These are phyloP conservation scores for Leptoteleia sp. DNA, from an alignment of 1,140 invertebrate genomes.

Conservation along the genomic window DNA sequence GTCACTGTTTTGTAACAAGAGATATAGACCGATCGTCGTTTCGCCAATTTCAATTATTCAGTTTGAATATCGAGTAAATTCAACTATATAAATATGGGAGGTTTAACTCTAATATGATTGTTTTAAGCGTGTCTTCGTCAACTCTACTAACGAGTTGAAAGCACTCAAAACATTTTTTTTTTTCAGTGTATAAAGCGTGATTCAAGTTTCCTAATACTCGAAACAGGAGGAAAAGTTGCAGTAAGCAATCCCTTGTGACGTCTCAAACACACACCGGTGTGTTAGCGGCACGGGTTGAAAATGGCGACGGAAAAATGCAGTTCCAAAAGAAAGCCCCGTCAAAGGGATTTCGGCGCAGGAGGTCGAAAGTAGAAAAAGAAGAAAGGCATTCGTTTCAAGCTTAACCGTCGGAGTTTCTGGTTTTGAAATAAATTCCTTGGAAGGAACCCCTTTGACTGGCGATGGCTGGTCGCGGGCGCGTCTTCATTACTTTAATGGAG, in stretches of 20 bases:
- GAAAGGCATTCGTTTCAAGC: constrained; percentile 74
- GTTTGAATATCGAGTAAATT: too few relatives aligned
- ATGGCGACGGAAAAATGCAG: constrained; percentile 12
- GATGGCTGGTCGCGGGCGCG: constrained; percentile 67
- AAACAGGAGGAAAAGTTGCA: constrained; percentile 4
- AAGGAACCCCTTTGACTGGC: constrained; percentile 74
- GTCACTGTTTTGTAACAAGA: too few relatives aligned
- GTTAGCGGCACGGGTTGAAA: too few relatives aligned
- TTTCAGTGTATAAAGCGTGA: too few relatives aligned
- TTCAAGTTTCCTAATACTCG: neutral
- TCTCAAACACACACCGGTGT: neutral
- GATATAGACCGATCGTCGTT: too few relatives aligned
- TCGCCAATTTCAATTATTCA: too few relatives aligned
- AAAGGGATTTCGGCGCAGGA: constrained; percentile 52
- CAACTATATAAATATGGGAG: too few relatives aligned
- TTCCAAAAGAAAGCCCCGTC: constrained; percentile 46
- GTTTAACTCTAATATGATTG: too few relatives aligned
- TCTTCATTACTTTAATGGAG: constrained; percentile 81
- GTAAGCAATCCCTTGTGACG: neutral
- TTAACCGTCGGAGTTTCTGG: constrained; percentile 71
- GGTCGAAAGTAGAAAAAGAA: constrained; percentile 60
- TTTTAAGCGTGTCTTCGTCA: too few relatives aligned
- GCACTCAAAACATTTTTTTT: too few relatives aligned
- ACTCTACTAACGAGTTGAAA: too few relatives aligned
- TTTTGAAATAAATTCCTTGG: constrained; percentile 77